Conservation (phyloP, 1,140 invertebrate species). For the Maconellicoccus hirsutus region DNA sequence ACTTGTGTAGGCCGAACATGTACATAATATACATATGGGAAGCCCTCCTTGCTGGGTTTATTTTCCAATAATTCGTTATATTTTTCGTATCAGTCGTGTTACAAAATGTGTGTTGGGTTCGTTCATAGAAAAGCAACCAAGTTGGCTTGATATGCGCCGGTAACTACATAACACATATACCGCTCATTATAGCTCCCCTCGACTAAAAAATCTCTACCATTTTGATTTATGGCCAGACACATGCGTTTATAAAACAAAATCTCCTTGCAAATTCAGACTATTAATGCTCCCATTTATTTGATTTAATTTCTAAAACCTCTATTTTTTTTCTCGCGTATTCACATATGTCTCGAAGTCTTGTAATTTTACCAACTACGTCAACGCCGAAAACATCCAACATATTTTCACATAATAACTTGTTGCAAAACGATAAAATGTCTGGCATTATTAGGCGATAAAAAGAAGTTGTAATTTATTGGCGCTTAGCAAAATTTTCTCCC, state of each 20-base stretch:
- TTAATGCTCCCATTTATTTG: conserved; percentile 18
- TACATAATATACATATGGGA: no score
- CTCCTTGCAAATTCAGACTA: conserved; percentile 20
- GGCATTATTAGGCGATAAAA: conserved; percentile 14
- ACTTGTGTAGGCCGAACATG: no score
- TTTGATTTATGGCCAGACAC: conserved; percentile 19
- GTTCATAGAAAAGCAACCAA: background rate
- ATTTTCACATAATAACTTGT: conserved; percentile 19
- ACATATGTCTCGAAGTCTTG: conserved; percentile 3
- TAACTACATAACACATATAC: conserved; percentile 18
- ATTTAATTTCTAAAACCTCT: conserved; percentile 12
- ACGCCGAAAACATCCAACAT: conserved; percentile 7
- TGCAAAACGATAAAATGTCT: conserved; percentile 13
- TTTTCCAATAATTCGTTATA: no score
- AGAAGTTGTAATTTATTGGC: conserved; percentile 17
- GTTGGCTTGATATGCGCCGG: conserved; percentile 18
- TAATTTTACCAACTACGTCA: background rate
- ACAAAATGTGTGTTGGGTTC: no score
- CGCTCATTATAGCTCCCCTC: conserved; percentile 14
- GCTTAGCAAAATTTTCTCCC: background rate
- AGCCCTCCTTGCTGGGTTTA: no score
- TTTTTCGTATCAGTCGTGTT: no score
- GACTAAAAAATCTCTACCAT: conserved; percentile 19
- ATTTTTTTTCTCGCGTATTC: background rate
- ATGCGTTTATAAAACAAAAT: conserved; percentile 22